phyloP scores from a whole-genome alignment of 2,888 invertebrate genomes.

The Callyntrura sp. region DNA sequence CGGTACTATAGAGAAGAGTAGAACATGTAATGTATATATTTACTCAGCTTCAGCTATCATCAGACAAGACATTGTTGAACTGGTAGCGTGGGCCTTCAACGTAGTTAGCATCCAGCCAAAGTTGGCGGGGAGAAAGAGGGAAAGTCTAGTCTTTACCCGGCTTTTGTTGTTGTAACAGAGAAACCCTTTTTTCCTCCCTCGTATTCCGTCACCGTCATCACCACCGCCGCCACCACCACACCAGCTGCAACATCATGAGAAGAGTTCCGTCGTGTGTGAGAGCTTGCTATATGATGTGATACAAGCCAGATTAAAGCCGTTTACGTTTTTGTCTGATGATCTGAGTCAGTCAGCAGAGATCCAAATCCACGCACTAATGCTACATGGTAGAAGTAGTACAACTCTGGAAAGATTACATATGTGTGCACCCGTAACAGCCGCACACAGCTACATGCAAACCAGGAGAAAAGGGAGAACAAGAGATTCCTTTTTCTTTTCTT shows the following conservation, averaged over 20 bases:
- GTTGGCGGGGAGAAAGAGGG: too few species aligned
- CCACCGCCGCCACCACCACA: not conserved
- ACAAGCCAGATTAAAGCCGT: conserved; percentile 51
- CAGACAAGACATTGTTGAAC: too few species aligned
- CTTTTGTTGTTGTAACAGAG: conserved; percentile 55
- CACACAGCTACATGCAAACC: not conserved
- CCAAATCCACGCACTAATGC: not conserved
- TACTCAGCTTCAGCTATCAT: too few species aligned
- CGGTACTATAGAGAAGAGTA: too few species aligned
- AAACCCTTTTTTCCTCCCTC: conserved; percentile 38
- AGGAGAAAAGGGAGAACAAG: conserved; percentile 24
- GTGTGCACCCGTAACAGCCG: conserved; percentile 7
- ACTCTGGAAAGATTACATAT: conserved; percentile 33
- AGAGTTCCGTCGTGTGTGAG: conserved; percentile 26
- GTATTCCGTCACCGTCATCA: not conserved
- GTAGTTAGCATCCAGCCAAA: not conserved
- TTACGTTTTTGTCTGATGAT: conserved; percentile 33
- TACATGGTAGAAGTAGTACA: not conserved
- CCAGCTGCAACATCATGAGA: not conserved
- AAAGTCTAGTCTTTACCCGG: not conserved
- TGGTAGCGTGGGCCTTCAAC: too few species aligned
- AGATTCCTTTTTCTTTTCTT: conserved; percentile 15
- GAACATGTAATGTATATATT: too few species aligned
- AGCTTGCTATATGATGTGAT: not conserved
- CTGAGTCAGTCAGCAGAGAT: not conserved